These are phyloP conservation scores for Diarsia dahlii DNA, from an alignment of 2,888 invertebrate genomes.

Conservation along the genomic window DNA sequence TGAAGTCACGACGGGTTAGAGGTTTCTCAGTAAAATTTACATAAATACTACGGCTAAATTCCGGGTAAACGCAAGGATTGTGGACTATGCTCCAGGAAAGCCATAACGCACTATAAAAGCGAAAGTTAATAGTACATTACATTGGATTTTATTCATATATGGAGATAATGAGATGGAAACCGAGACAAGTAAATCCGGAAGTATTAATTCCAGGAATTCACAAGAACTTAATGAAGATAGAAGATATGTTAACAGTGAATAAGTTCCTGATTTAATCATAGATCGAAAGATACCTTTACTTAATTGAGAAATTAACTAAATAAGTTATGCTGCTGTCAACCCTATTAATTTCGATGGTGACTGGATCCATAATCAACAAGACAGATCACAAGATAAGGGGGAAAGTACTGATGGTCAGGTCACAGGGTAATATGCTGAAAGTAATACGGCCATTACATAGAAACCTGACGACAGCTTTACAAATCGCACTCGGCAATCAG, in stretches of 20 bases:
- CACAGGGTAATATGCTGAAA: conserved; percentile 75
- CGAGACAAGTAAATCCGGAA: conserved; percentile 7
- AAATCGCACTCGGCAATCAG: conserved; percentile 74
- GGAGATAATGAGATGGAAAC: conserved; percentile 26
- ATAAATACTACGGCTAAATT: conserved; percentile 68
- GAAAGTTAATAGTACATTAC: conserved; percentile 57
- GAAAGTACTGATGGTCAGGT: conserved; percentile 72
- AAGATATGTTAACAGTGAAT: conserved; percentile 6
- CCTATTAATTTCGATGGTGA: conserved; percentile 50
- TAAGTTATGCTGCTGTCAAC: conserved; percentile 16
- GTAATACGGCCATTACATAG: conserved; percentile 64
- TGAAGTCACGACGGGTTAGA: conserved; percentile 72
- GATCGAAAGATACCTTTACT: background rate
- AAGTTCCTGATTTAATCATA: background rate
- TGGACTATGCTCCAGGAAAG: conserved; percentile 42
- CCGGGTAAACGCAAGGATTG: conserved; percentile 59
- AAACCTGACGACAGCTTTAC: conserved; percentile 69
- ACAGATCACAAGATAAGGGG: conserved; percentile 62
- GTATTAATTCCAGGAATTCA: conserved; percentile 10
- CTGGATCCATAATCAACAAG: conserved; percentile 51
- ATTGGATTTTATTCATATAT: conserved; percentile 50
- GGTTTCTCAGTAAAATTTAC: conserved; percentile 70
- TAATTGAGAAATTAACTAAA: background rate
- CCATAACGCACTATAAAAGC: conserved; percentile 48
- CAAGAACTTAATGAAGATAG: conserved; percentile 2